Evolutionary conservation across 37 sponge, comb jelly and placozoan genomes (phyloP).

Genomic region (Diacarnus erythraeanus): DNA sequence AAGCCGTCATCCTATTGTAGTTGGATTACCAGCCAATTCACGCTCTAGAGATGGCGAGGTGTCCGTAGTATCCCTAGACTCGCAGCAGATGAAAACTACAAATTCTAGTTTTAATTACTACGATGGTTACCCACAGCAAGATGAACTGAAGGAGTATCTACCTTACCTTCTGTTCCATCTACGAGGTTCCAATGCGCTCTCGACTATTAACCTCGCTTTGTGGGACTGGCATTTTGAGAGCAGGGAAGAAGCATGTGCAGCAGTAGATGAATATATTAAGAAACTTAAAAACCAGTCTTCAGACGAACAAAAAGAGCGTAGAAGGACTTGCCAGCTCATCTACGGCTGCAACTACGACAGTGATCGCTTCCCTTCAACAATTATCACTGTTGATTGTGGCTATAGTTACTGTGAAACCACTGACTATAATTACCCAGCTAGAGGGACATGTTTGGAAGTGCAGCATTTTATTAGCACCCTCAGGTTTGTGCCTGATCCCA

Average conservation of each 20-base stretch:
- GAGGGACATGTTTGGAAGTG: background rate
- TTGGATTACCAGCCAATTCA: too few species aligned
- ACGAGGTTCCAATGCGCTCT: background rate
- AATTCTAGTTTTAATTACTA: background rate
- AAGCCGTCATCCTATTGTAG: too few species aligned
- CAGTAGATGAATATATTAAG: background rate
- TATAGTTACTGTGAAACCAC: background rate
- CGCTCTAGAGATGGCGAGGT: too few species aligned
- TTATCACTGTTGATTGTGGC: background rate
- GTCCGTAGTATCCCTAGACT: too few species aligned
- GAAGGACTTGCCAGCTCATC: background rate
- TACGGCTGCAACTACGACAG: slow-evolving; percentile 1
- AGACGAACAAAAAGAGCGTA: too few species aligned
- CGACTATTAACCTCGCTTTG: background rate
- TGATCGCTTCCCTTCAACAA: background rate
- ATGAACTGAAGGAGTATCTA: background rate
- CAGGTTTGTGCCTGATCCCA: background rate
- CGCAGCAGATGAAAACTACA: too few species aligned
- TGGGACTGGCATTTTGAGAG: background rate
- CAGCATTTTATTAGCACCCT: background rate
- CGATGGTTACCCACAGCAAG: background rate
- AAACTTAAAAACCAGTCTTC: too few species aligned
- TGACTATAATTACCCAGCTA: background rate
- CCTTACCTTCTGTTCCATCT: background rate
- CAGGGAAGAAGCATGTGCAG: background rate